phyloP scores from a whole-genome alignment of 2,888 invertebrate genomes.

The Cephus runcator region DNA sequence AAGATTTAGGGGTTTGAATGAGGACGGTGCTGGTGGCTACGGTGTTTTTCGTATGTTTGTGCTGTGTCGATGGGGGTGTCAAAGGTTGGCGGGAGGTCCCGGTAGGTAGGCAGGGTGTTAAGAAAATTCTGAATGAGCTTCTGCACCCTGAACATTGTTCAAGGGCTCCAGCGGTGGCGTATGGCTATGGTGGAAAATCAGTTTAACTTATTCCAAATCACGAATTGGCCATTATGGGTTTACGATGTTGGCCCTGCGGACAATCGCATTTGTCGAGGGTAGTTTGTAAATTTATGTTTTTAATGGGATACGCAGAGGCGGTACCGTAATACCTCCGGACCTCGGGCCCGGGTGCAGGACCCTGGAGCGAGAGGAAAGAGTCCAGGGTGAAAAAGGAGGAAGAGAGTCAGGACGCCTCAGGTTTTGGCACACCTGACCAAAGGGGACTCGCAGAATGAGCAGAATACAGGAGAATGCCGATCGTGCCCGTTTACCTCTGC shows the following conservation, averaged over 20 bases:
- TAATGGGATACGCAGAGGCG: constrained; percentile 36
- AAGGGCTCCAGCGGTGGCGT: background rate
- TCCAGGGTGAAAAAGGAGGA: background rate
- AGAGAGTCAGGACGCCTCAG: background rate
- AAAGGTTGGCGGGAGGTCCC: background rate
- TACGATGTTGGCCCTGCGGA: constrained; percentile 9
- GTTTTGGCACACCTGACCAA: background rate
- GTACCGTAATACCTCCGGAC: constrained; percentile 3
- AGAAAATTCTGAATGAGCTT: background rate
- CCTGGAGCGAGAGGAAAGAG: background rate
- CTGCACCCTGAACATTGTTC: background rate
- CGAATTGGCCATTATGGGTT: constrained; percentile 48
- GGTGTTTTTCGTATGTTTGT: background rate
- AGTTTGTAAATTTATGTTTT: constrained; percentile 53
- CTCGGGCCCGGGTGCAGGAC: background rate
- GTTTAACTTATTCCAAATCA: constrained; percentile 59
- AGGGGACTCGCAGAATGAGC: background rate
- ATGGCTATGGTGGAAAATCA: constrained; percentile 38
- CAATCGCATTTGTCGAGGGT: constrained; percentile 42
- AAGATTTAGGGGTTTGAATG: background rate
- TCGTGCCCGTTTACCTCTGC: constrained; percentile 44
- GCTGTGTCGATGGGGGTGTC: background rate
- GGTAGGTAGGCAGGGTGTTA: background rate
- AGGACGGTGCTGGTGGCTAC: background rate
- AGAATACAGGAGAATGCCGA: constrained; percentile 36